Base-by-base conservation (phyloP, 92 coral and sea anemone genomes). In the Scolanthus callimorphus region DNA sequence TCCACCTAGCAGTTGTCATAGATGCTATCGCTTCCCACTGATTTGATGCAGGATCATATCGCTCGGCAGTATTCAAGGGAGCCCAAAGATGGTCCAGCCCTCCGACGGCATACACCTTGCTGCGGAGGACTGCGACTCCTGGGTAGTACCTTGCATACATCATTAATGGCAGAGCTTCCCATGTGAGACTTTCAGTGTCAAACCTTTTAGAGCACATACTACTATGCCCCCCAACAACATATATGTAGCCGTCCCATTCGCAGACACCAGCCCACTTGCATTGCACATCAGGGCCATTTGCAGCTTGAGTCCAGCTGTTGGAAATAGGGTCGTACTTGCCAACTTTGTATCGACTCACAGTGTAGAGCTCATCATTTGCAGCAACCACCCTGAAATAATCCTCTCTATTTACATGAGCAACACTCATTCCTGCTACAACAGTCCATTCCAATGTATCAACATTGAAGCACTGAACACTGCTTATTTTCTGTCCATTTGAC, bases 211-310 rank as follows among this genome's bases (percentile, higher is more conserved):
- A 90, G 65, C 96, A 89, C 99, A 94, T 94, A 37, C 96, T 94
- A 59, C 99, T 94, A 65, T 88, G 96, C 11, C 99, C 99, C n/a
- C 99, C 99, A 13, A 94, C 82, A 38, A 89, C 99, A 56, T 94
- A 94, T 49, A 94, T 89, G 67, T 49, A 86, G 8, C 96, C 99
- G 47, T 81, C 85, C 44, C 78, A 78, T 54, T 94, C 94, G 24
- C 99, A 94, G 4, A 94, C 95, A 20, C 99, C 99, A 1, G 99
- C 99, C 99, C 99, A 94, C 51, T 94, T 94, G 69, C 96, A 94
- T 63, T 94, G 99, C 3, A 94, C 91, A 64, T 89, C 99, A 9
- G 99, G 99, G n/a, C 99, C 99, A 50, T 70, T 70, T 22, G 99
- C 90, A 17, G 86, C 83, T 46, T 90, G 96, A 19, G 81, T 77